Evolutionary conservation across 2,888 invertebrate genomes (phyloP), one percentile per base, ranked within the genome.

Genomic region (Phyto melanocephala): DNA sequence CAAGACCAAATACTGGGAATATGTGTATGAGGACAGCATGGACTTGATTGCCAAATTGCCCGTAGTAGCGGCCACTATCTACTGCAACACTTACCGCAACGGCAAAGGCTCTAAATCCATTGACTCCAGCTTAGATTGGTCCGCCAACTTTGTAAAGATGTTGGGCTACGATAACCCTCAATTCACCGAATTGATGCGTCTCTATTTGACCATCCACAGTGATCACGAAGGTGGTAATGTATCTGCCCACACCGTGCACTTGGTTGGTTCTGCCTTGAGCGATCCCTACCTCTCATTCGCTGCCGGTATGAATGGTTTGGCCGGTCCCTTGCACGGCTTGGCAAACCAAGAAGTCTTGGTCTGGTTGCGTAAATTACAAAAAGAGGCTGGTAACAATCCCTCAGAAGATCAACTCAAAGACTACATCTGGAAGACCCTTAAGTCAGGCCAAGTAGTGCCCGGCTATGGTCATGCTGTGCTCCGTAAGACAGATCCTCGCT

Each of bases 381-480:
- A 95, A 87, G 95, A 97, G 89, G 93, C 99, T 63, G 97, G 97
- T 68, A 95, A 96, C 87, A 95, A 94, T 88, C 95, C 96, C 84
- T 95, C 96, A 15, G 98, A 99, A 90, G 96, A 98, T 0, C 94
- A 97, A 87, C 93, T 99, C 72, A 97, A 97, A 91, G 98, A 99
- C 67, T 99, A 98, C 92, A 97, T 99, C 90, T 97, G 98, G 97
- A 98, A 97, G 92, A 99, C 98, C 1, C 92, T 97, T 71, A 96
- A 96, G 92, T 94, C 95, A 80, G 97, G 97, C 86, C 95, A 96
- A 92, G 96, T 97, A 77, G 95, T 97, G 33, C 97, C 97, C 75
- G 97, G 97, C 62, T 97, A 96, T 88, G 97, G 97, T 15, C 97
- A 97, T 89, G 97, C 97, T 86, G 97, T 97, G 2, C 93, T 97